Percentiles rank a stretch among this genome's conserved stretches.
phyloP scores from a whole-genome alignment of 2,797 vertebrate species.

The Tolypeutes matacus region DNA sequence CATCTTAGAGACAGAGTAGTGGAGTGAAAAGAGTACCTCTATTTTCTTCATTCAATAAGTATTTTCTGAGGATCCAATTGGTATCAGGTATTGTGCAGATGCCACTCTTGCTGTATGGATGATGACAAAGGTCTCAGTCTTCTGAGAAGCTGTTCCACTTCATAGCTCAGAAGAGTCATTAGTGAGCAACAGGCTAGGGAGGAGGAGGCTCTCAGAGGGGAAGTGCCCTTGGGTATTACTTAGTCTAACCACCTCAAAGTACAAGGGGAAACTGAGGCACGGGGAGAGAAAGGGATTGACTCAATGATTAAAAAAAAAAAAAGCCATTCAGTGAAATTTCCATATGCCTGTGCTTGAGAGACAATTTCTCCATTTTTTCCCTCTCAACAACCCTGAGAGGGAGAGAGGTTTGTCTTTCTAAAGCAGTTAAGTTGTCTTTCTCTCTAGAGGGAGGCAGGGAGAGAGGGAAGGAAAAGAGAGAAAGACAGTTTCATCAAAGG shows the following conservation, averaged over 20 bases:
- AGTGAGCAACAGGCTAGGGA: background rate
- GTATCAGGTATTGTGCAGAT: background rate
- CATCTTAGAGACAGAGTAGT: background rate
- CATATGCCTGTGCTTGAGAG: background rate
- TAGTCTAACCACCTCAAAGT: background rate
- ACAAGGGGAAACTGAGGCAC: background rate
- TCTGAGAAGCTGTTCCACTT: background rate
- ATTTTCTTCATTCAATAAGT: background rate
- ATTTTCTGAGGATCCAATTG: background rate
- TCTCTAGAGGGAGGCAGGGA: background rate
- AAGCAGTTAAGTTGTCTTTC: slow-evolving; percentile 31
- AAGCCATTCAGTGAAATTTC: background rate
- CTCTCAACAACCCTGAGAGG: background rate
- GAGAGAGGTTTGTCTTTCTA: background rate
- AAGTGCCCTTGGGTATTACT: background rate
- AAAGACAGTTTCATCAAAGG: background rate
- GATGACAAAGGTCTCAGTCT: slow-evolving; percentile 16
- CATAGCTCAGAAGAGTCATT: slow-evolving; percentile 1
- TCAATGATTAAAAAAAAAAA: background rate
- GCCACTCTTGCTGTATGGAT: background rate
- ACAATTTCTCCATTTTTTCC: slow-evolving; percentile 6
- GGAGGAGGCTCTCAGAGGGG: background rate
- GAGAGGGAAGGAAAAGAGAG: background rate
- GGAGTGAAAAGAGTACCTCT: background rate
- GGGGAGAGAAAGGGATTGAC: background rate